A percentile compares a stretch with the other conserved stretches of the same genome.
phyloP scores from a whole-genome alignment of 2,797 vertebrate genomes.

The Pseudomugil gertrudae region DNA sequence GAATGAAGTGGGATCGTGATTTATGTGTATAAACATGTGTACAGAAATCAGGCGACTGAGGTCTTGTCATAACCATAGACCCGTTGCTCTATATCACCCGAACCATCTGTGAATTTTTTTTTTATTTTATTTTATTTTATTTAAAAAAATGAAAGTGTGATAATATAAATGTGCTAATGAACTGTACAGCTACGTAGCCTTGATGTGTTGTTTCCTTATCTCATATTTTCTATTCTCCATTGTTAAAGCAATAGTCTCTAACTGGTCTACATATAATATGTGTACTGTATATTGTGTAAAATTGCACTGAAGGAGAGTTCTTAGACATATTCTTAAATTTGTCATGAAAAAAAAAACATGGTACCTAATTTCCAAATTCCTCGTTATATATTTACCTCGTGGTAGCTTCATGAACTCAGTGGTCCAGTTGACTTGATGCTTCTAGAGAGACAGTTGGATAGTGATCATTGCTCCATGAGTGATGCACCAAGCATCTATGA shows the following conservation, averaged over 20 bases:
- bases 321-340: conserved; percentile 67
- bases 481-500: conserved; percentile 69
- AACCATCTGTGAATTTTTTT: conserved; percentile 76
- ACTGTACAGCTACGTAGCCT: conserved; percentile 55
- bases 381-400: conserved; percentile 74
- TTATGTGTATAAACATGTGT: conserved; percentile 79
- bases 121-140: conserved; percentile 72
- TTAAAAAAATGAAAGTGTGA: conserved; percentile 54
- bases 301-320: conserved; percentile 65
- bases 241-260: conserved; percentile 74
- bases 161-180: conserved; percentile 71
- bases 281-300: conserved; percentile 79
- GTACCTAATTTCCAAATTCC: conserved; percentile 49
- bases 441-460: conserved; percentile 50
- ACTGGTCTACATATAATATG: conserved; percentile 71
- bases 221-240: conserved; percentile 66
- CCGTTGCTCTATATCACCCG: conserved; percentile 73
- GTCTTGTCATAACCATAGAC: conserved; percentile 76
- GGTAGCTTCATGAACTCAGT: conserved; percentile 64
- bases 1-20: conserved; percentile 63
- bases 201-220: conserved; percentile 52
- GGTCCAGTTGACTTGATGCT: conserved; percentile 66
- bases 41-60: conserved; percentile 73
- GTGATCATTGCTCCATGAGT: conserved; percentile 54
- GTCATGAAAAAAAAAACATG: conserved; percentile 46